These are phyloP conservation scores for Scartelaos histophorus DNA, from an alignment of 2,113 vertebrate genomes.

Conservation along the genomic window DNA sequence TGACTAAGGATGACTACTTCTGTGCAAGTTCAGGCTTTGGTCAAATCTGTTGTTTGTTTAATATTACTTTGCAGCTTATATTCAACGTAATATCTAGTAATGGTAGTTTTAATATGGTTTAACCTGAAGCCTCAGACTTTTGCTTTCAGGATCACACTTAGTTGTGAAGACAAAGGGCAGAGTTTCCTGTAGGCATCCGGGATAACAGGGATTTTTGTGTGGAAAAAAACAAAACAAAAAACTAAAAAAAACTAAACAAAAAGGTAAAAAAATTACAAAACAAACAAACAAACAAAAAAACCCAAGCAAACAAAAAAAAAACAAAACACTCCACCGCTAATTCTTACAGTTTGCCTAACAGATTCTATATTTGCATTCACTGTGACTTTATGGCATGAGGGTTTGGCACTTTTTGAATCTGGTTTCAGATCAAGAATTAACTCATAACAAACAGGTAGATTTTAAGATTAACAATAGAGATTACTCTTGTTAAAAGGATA, in stretches of 20 bases:
- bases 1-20: slow-evolving; percentile 8
- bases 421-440: background rate
- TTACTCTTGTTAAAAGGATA: too few relatives aligned
- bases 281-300: too few relatives aligned
- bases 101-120: slow-evolving; percentile 23
- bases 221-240: background rate
- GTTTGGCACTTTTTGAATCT: background rate
- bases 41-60: slow-evolving; percentile 19
- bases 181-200: slow-evolving; percentile 52
- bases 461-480: too few relatives aligned
- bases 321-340: background rate
- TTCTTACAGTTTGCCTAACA: slow-evolving; percentile 5
- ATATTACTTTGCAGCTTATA: slow-evolving; percentile 23
- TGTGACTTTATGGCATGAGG: background rate
- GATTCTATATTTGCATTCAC: background rate
- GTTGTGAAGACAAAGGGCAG: slow-evolving; percentile 57
- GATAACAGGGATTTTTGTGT: slow-evolving; percentile 21
- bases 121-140: slow-evolving; percentile 45
- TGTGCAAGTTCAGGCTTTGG: slow-evolving; percentile 4
- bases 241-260: background rate
- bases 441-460: background rate
- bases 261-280: too few relatives aligned
- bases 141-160: slow-evolving; percentile 53
- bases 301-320: background rate
- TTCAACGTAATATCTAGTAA: slow-evolving; percentile 34